These are phyloP conservation scores for Mobula birostris DNA, from an alignment of 2,113 vertebrate genomes.

Conservation along the genomic window DNA sequence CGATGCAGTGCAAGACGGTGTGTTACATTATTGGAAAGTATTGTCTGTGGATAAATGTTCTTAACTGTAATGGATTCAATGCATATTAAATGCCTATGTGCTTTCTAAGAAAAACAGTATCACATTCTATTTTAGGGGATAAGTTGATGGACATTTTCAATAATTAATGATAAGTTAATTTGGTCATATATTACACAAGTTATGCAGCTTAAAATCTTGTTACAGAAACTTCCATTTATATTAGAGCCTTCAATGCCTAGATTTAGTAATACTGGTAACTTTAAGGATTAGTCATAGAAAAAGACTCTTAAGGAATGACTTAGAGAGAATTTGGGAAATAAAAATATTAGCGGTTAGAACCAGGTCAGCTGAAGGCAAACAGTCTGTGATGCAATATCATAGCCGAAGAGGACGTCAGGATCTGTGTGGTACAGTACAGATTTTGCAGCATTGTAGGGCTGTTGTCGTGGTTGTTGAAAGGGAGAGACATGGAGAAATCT, in stretches of 20 bases:
- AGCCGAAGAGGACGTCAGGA: not conserved
- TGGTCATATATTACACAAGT: not conserved
- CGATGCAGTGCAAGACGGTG: not conserved
- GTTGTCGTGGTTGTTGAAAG: not conserved
- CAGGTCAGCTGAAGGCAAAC: not conserved
- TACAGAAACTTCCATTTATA: not conserved
- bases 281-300: not conserved
- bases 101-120: constrained; percentile 14
- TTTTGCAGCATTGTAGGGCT: not conserved
- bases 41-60: not conserved
- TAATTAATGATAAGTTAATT: not conserved
- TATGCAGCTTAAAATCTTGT: not conserved
- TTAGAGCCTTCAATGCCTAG: not conserved
- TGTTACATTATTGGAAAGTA: not conserved
- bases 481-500: not conserved
- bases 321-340: not conserved
- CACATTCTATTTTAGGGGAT: not conserved
- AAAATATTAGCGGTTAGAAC: not conserved
- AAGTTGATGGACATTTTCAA: not conserved
- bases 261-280: not conserved
- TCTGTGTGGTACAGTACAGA: not conserved
- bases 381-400: not conserved
- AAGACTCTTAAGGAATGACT: not conserved
- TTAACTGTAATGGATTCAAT: not conserved
- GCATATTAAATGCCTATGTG: not conserved